phyloP scores from a whole-genome alignment of 2,888 invertebrate genomes.

The Drosophila anceps region DNA sequence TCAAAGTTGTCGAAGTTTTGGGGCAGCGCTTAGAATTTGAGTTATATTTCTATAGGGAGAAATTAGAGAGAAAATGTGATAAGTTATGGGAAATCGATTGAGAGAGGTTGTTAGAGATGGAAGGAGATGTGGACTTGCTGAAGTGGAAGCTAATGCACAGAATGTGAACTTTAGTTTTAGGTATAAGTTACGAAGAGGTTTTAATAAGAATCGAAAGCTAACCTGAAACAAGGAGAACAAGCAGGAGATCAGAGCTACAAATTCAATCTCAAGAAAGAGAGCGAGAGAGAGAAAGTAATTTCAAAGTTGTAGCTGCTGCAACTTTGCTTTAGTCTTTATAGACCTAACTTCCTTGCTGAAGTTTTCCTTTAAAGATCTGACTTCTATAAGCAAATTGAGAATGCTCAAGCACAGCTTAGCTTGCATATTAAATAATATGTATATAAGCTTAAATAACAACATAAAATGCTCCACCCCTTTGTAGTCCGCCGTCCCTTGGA shows the following conservation, averaged over 20 bases:
- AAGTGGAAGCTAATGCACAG: background rate
- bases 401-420: constrained; percentile 1
- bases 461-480: background rate
- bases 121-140: rapidly evolving
- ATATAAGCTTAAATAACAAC: constrained; percentile 20
- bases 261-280: background rate
- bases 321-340: background rate
- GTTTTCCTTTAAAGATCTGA: background rate
- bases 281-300: background rate
- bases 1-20: background rate
- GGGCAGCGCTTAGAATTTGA: background rate
- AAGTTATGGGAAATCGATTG: background rate
- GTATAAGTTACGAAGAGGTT: background rate
- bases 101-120: background rate
- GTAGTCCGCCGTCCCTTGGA: background rate
- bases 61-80: background rate
- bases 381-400: background rate
- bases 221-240: no score
- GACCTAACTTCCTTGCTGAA: background rate
- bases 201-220: background rate
- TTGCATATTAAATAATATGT: constrained; percentile 13
- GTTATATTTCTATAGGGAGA: background rate
- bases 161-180: background rate
- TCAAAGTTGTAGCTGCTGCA: no score
- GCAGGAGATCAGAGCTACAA: no score